Base-by-base conservation (phyloP, 2,888 invertebrate genomes). In the Amphipyra tragopoginis region DNA sequence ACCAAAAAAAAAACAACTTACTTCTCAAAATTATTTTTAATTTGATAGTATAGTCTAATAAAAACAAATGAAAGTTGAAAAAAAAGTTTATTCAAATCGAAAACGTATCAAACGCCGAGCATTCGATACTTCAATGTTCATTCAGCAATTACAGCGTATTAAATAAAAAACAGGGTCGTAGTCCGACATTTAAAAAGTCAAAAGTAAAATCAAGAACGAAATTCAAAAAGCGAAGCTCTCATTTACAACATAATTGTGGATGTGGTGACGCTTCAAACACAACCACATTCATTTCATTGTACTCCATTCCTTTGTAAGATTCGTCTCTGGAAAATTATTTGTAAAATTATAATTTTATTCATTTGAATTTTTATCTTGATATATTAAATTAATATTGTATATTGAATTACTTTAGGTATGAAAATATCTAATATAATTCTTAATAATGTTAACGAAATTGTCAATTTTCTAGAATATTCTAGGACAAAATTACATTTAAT, bases 201-300 rank as follows among this genome's bases (percentile, higher is more conserved):
- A 33, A 39, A 54, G 5, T 48, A 42, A 42, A 11, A 13, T 38
- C 29, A 13, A 7, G 5, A 7, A 29, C 29, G 7, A 29, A 29
- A 29, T 7, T 44, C 15, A 14, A n/a, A 56, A 56, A 61, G 40
- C 39, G 40, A 40, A 10, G 8, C 15, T 57, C 49, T 61, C 48
- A 58, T 67, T 44, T 63, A 65, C 54, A 61, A 54, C 61, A 52
- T 68, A 55, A 69, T 68, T 65, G 53, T 70, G 59, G 26, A 70
- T 59, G 70, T 64, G 77, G 66, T 64, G 38, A 50, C 45, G 56
- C 48, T 65, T 69, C 43, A 43, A 29, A 62, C 33, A 29, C 5
- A 58, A 59, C 75, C 75, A 59, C 63, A 74, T 59, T 66, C 48
- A 66, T 77, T 70, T 57, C 55, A 77, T 74, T 77, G 57, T 64